These are phyloP conservation scores for Actinopyga echinites DNA, from an alignment of 53 echinoderm and acorn worm species.

Conservation along the genomic window DNA sequence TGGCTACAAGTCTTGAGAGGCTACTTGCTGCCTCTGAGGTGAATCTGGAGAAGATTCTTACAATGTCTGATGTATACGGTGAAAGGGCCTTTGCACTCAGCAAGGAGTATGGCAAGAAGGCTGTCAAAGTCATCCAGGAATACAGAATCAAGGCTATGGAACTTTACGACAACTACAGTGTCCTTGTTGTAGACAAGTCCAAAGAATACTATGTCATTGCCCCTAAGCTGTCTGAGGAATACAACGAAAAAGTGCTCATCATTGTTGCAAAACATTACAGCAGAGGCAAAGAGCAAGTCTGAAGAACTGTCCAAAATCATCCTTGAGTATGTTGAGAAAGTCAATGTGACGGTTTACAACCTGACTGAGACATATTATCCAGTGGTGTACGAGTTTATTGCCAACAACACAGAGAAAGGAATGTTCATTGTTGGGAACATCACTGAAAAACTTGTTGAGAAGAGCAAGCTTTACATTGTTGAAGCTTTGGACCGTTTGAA, in stretches of 20 bases:
- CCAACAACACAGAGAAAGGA: constrained; percentile 13
- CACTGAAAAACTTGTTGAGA: not conserved
- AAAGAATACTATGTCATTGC: constrained; percentile 39
- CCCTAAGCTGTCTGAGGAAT: constrained; percentile 34
- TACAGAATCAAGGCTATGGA: constrained; percentile 30
- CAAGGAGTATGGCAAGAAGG: constrained; percentile 43
- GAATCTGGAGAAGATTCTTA: constrained; percentile 2
- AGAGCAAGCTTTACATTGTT: constrained; percentile 13
- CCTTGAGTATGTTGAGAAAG: constrained; percentile 56
- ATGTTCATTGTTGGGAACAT: constrained; percentile 22
- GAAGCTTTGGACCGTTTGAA: not conserved
- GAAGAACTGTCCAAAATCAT: constrained; percentile 11
- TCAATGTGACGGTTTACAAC: not conserved
- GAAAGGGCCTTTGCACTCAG: constrained; percentile 42
- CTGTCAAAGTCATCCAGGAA: constrained; percentile 23
- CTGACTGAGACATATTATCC: not conserved
- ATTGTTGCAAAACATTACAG: not conserved
- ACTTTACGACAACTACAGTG: constrained; percentile 31
- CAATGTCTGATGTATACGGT: constrained; percentile 49
- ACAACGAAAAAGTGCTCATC: not conserved
- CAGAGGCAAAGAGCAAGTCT: not conserved
- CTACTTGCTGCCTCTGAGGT: constrained; percentile 44
- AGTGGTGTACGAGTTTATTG: not conserved
- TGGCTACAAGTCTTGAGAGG: constrained; percentile 47
- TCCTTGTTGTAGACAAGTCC: not conserved